These are phyloP conservation scores for Agrotis ipsilon DNA, from an alignment of 2,888 invertebrate genomes.

Conservation along the genomic window DNA sequence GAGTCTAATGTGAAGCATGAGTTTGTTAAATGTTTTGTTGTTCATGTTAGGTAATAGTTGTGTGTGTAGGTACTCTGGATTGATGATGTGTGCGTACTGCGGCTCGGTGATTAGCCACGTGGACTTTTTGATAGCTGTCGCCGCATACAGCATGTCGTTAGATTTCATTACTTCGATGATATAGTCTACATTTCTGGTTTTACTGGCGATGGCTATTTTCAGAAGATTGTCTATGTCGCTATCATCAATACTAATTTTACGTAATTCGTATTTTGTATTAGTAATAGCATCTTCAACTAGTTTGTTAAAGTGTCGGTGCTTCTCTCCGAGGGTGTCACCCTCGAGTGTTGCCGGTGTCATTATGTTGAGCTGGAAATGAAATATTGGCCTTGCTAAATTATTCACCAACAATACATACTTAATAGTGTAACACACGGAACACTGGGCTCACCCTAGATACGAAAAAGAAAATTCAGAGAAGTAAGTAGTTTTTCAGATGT, in stretches of 20 bases:
- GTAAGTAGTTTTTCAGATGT: no score
- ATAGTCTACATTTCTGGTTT: slow-evolving; percentile 74
- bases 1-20: slow-evolving; percentile 77
- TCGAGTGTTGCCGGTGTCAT: slow-evolving; percentile 67
- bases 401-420: no score
- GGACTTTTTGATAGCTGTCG: slow-evolving; percentile 79
- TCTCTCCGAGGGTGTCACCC: slow-evolving; percentile 72
- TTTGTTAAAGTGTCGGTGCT: slow-evolving; percentile 75
- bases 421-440: no score
- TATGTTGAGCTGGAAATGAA: slow-evolving; percentile 45
- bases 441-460: no score
- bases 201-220: slow-evolving; percentile 79
- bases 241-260: slow-evolving; percentile 66
- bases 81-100: slow-evolving; percentile 78
- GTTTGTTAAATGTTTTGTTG: slow-evolving; percentile 76
- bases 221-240: slow-evolving; percentile 76
- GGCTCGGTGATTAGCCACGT: slow-evolving; percentile 80
- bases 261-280: slow-evolving; percentile 55
- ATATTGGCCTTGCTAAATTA: neutral
- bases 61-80: slow-evolving; percentile 77
- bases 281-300: slow-evolving; percentile 67
- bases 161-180: slow-evolving; percentile 77
- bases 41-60: slow-evolving; percentile 79
- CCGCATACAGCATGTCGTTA: slow-evolving; percentile 79
- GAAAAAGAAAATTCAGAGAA: no score